These are phyloP conservation scores for Meandrusa payeni DNA, from an alignment of 2,888 invertebrate genomes.

Conservation along the genomic window DNA sequence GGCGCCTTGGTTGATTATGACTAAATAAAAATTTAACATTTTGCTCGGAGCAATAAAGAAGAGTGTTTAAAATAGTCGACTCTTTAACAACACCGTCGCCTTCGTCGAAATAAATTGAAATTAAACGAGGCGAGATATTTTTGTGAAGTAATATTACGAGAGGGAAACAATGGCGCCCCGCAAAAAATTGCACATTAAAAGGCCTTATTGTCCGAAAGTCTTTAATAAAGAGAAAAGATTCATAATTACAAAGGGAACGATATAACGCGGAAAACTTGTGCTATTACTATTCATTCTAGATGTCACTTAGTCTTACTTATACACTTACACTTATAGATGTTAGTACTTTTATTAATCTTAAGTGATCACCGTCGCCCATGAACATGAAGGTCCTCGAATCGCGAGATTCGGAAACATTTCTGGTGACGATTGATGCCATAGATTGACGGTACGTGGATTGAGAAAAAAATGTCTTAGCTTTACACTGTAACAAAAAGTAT, in stretches of 20 bases:
- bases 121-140: constrained; percentile 22
- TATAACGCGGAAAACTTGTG: constrained; percentile 14
- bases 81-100: constrained; percentile 21
- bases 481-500: too few species aligned
- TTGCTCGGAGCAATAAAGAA: constrained; percentile 15
- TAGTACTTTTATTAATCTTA: not conserved
- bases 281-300: too few species aligned
- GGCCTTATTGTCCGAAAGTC: constrained; percentile 23
- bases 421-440: too few species aligned
- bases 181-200: constrained; percentile 22
- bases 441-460: too few species aligned
- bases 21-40: constrained; percentile 3
- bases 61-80: constrained; percentile 2
- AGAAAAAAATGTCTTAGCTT: too few species aligned
- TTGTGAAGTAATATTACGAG: constrained; percentile 19
- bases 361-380: too few species aligned
- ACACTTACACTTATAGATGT: constrained; percentile 19
- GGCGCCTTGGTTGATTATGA: too few species aligned
- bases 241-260: constrained; percentile 20
- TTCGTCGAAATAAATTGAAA: constrained; percentile 21
- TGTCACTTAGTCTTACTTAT: too few species aligned
- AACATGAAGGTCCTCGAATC: too few species aligned
- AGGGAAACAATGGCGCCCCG: constrained; percentile 20
- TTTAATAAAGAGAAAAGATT: constrained; percentile 24
- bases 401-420: too few species aligned